A percentile compares a stretch with the other conserved stretches of the same genome.
Evolutionary conservation across 2,113 vertebrate species (phyloP).

Genomic region (Microcebus ravelobensis): DNA sequence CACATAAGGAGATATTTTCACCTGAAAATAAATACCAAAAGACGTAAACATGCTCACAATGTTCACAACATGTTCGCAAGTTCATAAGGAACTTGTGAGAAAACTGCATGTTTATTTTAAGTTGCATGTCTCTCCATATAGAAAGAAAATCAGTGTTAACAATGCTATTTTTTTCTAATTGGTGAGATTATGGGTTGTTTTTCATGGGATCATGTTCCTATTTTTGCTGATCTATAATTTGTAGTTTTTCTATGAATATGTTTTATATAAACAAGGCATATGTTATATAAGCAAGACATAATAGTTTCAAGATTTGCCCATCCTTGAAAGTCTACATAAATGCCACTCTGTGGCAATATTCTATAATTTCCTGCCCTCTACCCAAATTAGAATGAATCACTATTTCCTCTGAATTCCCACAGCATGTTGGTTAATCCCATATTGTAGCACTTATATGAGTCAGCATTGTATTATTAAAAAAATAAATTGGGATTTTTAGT

Average conservation of each 20-base stretch:
- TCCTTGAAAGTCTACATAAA: neutral
- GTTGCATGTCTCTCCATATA: neutral
- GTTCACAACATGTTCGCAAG: neutral
- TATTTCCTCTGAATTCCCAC: neutral
- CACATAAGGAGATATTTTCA: neutral
- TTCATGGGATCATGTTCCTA: neutral
- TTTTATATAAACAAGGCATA: neutral
- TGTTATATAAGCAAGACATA: neutral
- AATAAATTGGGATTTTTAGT: neutral
- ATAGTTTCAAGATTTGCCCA: neutral
- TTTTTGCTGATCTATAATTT: neutral
- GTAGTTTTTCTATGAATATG: slow-evolving; percentile 6
- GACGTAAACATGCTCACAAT: neutral
- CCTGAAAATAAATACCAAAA: slow-evolving; percentile 1
- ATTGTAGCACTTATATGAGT: neutral
- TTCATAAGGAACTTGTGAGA: neutral
- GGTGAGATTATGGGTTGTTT: neutral
- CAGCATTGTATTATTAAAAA: neutral
- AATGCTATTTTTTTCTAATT: neutral
- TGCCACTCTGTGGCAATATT: neutral
- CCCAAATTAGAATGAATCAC: neutral
- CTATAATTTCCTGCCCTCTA: neutral
- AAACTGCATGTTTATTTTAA: neutral
- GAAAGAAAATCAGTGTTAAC: neutral
- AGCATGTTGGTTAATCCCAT: neutral